Conservation (phyloP, 2,797 vertebrate genomes). For the Danio choprae region DNA sequence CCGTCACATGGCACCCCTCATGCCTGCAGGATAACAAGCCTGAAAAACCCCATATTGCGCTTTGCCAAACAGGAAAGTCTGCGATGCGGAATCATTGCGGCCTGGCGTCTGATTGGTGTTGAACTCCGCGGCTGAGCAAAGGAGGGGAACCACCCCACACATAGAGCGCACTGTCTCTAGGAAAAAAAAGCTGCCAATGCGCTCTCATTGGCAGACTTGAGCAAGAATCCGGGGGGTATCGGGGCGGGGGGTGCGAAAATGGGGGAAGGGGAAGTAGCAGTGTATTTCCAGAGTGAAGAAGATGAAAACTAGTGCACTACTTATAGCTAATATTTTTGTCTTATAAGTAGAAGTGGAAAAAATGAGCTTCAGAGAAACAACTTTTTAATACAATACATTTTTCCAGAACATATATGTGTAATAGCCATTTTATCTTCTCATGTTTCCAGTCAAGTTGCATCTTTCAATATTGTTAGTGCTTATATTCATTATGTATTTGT, state of each 20-base stretch:
- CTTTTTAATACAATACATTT: background rate
- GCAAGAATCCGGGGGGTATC: conserved; percentile 71
- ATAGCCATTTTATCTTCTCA: background rate
- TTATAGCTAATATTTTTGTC: conserved; percentile 56
- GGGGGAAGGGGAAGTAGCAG: conserved; percentile 54
- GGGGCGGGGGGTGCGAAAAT: conserved; percentile 47
- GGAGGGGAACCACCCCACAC: conserved; percentile 61
- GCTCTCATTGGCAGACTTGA: conserved; percentile 75
- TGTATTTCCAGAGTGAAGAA: conserved; percentile 51
- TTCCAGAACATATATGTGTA: background rate
- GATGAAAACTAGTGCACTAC: conserved; percentile 65
- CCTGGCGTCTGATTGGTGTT: conserved; percentile 71
- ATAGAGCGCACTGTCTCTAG: conserved; percentile 74
- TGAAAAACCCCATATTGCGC: conserved; percentile 63
- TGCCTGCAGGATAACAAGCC: conserved; percentile 62
- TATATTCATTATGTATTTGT: background rate
- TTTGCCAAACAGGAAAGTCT: conserved; percentile 62
- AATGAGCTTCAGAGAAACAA: background rate
- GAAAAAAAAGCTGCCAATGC: conserved; percentile 72
- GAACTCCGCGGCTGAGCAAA: conserved; percentile 45
- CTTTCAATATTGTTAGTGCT: background rate
- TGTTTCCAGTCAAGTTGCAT: conserved; percentile 2
- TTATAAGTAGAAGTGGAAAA: conserved; percentile 36
- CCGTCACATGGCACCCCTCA: conserved; percentile 54
- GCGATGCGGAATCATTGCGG: conserved; percentile 66